These are phyloP conservation scores for Heteromormyrus szaboi DNA, from an alignment of 2,797 vertebrate species.

Conservation along the genomic window DNA sequence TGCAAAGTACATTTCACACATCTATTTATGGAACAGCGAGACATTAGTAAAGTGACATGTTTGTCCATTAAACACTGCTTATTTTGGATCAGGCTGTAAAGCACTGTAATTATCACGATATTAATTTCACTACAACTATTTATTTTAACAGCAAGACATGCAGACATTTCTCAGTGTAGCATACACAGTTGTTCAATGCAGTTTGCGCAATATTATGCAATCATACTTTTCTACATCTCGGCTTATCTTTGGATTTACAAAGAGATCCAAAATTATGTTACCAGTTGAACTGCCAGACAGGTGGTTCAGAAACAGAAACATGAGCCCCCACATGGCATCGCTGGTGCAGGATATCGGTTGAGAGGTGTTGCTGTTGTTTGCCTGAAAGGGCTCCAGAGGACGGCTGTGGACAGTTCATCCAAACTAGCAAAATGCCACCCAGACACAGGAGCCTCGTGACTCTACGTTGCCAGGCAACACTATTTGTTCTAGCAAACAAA, in stretches of 20 bases:
- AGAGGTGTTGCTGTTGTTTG: slow-evolving; percentile 18
- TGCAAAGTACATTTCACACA: not conserved
- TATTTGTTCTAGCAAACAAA: slow-evolving; percentile 21
- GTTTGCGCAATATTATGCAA: not conserved
- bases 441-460: slow-evolving; percentile 15
- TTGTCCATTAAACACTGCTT: not conserved
- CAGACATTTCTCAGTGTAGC: not conserved
- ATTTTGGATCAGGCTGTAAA: not conserved
- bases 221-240: not conserved
- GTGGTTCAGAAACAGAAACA: slow-evolving; percentile 18
- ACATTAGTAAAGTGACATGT: not conserved
- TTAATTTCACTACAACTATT: not conserved
- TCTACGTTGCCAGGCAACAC: slow-evolving; percentile 23
- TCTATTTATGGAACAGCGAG: not conserved
- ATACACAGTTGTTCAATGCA: not conserved
- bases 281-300: not conserved
- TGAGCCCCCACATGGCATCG: not conserved
- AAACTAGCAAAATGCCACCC: slow-evolving; percentile 22
- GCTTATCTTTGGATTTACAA: slow-evolving; percentile 8
- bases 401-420: slow-evolving; percentile 18
- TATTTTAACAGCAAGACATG: not conserved
- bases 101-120: not conserved
- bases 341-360: not conserved
- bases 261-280: not conserved
- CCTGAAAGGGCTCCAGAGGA: slow-evolving; percentile 26